Percentiles rank a stretch among this genome's conserved stretches.
Evolutionary conservation across 2,888 invertebrate genomes (phyloP).

Genomic region (Heliconius aoede): DNA sequence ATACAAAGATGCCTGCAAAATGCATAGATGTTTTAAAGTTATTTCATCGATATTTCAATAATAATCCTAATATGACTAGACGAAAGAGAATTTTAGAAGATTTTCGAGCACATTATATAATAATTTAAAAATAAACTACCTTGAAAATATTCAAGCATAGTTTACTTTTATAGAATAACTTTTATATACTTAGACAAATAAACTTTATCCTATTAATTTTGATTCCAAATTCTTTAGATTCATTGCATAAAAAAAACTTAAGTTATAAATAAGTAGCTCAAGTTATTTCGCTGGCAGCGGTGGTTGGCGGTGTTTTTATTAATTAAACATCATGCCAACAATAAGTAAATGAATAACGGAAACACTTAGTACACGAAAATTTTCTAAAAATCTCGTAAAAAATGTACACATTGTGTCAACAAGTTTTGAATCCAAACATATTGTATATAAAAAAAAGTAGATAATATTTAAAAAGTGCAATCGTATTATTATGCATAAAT

Average conservation of each 20-base stretch:
- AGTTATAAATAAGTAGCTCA: background rate
- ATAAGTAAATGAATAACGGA: too few relatives aligned
- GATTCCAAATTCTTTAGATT: background rate
- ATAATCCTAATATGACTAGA: constrained; percentile 1
- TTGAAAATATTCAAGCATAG: too few relatives aligned
- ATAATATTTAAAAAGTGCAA: constrained; percentile 75
- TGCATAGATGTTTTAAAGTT: background rate
- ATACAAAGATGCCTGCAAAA: constrained; percentile 1
- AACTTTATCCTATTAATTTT: background rate
- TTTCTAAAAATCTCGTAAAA: constrained; percentile 9
- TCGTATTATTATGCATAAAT: constrained; percentile 65
- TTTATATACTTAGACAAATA: background rate
- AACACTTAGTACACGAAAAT: background rate
- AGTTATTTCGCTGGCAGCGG: background rate
- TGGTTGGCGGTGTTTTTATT: too few relatives aligned
- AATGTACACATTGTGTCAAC: constrained; percentile 15
- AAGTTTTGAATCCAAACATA: constrained; percentile 27
- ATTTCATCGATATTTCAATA: background rate
- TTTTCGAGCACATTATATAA: background rate
- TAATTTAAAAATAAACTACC: too few relatives aligned
- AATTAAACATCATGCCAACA: too few relatives aligned
- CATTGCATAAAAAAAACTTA: background rate
- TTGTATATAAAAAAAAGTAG: constrained; percentile 59
- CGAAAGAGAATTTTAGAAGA: background rate
- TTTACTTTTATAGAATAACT: background rate